phyloP scores from a whole-genome alignment of 2,888 invertebrate species.

The Lasioglossum pauxillum region DNA sequence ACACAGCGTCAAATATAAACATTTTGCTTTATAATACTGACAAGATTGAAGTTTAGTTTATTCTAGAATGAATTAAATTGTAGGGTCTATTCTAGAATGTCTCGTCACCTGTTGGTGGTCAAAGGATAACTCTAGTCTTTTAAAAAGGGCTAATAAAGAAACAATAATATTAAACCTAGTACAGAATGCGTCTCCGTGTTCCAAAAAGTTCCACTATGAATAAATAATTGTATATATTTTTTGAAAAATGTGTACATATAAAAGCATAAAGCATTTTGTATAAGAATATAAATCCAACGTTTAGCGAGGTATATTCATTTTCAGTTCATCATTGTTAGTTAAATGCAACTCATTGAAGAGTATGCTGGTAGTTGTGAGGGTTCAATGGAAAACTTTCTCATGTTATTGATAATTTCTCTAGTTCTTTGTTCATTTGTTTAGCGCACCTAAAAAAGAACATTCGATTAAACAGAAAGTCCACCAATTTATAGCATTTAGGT shows the following conservation, averaged over 20 bases:
- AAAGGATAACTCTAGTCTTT: neutral
- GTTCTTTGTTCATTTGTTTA: neutral
- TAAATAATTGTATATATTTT: neutral
- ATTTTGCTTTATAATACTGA: too few species aligned
- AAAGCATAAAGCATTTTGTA: neutral
- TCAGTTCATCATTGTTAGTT: neutral
- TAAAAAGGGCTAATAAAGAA: neutral
- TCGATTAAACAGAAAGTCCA: neutral
- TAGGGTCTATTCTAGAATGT: neutral
- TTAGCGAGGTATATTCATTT: neutral
- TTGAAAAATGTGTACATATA: neutral
- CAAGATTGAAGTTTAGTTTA: neutral
- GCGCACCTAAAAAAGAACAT: neutral
- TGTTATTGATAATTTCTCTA: neutral
- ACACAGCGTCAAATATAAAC: neutral
- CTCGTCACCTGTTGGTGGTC: neutral
- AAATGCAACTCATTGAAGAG: neutral
- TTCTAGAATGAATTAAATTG: neutral
- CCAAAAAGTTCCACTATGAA: neutral
- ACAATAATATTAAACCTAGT: neutral
- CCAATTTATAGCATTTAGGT: neutral
- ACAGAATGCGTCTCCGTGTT: neutral
- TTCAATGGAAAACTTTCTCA: neutral
- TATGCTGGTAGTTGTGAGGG: neutral
- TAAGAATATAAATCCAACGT: neutral